Base-by-base conservation (phyloP, 23 tunicate genomes). In the Aplidium turbinatum region DNA sequence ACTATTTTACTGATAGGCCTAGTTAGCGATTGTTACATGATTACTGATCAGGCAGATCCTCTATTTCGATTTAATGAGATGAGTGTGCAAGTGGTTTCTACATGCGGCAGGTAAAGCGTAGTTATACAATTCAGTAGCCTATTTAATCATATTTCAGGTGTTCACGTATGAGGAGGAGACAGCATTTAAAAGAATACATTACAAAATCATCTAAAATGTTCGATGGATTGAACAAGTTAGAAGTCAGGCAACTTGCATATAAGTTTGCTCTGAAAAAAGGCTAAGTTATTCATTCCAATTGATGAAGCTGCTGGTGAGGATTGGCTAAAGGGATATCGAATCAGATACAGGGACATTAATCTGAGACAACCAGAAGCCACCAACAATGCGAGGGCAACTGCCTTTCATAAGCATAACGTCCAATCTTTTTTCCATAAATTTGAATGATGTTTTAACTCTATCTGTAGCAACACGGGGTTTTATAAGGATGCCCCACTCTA, bases 311-410 rank as follows among this genome's bases (percentile, higher is more conserved):
- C 82, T 23, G 82, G 82, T 23, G 72, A 77, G 36, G 56, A 77
- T 51, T 53, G 82, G 82, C 58, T 77, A 20, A 61, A 40, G 40
- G 82, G 73, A 38, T 77, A 63, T 21, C 82, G 72, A n/a, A 63
- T 11, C 48, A 62, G 82, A 23, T 20, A 68, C 31, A 29, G 31
- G 20, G 25, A 57, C 47, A n/a, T 75, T 4, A 34, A 29, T 7
- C 47, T 75, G 61, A 71, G 80, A 23, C 65, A 32, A 13, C 80
- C 80, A 13, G 75, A 63, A 36, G 24, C 73, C 35, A 63, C 57
- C 54, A 77, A 73, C 20, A 62, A 22, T 7, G 82, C 72, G 1
- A 22, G 73, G 24, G 57, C 82, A 42, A 77, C 58, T 9, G 72
- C 55, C 1, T 75, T 75, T 38, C 63, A 75, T 38, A 58, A 58